phyloP scores from a whole-genome alignment of 2,797 vertebrate species.

The Pangasius mekongensis region DNA sequence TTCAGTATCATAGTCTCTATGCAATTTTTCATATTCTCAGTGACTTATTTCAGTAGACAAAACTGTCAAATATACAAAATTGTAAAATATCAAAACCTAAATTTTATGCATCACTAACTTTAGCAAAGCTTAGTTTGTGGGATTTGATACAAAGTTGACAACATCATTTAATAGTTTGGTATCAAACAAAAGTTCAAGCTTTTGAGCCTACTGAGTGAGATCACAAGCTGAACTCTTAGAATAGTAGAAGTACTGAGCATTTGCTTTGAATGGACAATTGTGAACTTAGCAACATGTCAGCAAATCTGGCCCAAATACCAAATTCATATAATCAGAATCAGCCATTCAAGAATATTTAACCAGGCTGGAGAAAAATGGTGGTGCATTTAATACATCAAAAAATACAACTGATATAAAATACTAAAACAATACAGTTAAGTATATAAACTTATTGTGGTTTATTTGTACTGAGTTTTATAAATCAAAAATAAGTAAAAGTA shows the following conservation, averaged over 20 bases:
- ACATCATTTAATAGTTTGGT: neutral
- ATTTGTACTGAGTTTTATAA: neutral
- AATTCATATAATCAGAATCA: neutral
- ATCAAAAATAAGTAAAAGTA: neutral
- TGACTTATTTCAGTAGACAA: neutral
- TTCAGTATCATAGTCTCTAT: neutral
- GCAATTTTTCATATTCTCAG: neutral
- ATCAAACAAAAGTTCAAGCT: neutral
- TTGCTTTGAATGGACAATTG: neutral
- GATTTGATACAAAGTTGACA: conserved; percentile 4
- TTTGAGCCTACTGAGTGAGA: neutral
- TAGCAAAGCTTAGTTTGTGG: neutral
- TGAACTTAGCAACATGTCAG: neutral
- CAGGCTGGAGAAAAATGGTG: neutral
- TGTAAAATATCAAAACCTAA: neutral
- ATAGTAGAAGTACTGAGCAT: neutral
- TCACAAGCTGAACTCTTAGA: neutral
- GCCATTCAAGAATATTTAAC: neutral
- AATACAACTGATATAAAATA: neutral
- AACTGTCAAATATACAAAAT: neutral
- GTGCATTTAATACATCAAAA: neutral
- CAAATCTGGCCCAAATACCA: neutral
- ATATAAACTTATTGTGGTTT: neutral
- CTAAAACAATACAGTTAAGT: neutral
- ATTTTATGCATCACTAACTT: neutral